Conservation (phyloP, 2,888 invertebrate genomes). For the Pseudococcus viburni region DNA sequence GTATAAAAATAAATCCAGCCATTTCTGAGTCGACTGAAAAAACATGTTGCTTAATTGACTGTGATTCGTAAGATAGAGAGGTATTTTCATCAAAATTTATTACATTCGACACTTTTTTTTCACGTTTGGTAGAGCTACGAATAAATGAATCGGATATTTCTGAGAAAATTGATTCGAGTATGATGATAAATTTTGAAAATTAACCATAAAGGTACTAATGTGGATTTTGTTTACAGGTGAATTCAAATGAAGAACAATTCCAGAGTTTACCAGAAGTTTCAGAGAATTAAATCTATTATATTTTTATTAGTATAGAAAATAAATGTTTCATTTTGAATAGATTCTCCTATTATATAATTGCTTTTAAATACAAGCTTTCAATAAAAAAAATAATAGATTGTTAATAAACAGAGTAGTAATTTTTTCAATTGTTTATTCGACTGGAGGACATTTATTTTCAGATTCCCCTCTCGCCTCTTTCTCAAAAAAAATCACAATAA, state of each 20-base stretch:
- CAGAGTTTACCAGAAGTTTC: slow-evolving; percentile 52
- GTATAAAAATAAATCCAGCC: not conserved
- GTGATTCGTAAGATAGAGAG: not conserved
- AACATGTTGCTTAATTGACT: not conserved
- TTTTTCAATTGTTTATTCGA: slow-evolving; percentile 34
- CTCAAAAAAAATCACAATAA: not conserved
- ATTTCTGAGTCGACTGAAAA: not conserved
- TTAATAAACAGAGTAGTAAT: not conserved
- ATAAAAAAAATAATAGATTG: slow-evolving; percentile 39
- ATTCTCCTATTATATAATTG: not conserved
- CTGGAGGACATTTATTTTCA: slow-evolving; percentile 20
- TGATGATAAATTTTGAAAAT: not conserved
- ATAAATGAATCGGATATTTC: no score
- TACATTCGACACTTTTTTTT: not conserved
- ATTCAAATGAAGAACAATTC: slow-evolving; percentile 56
- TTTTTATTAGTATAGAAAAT: slow-evolving; percentile 65
- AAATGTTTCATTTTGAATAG: slow-evolving; percentile 60
- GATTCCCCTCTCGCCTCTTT: not conserved
- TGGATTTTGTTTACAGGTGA: slow-evolving; percentile 4
- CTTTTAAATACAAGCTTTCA: slow-evolving; percentile 49
- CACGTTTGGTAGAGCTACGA: no score
- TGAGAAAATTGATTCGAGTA: not conserved
- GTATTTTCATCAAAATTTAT: not conserved
- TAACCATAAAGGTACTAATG: not conserved
- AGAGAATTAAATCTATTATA: slow-evolving; percentile 55